Base-by-base conservation (phyloP, 1,140 invertebrate species). In the Zaprionus nigranus region DNA sequence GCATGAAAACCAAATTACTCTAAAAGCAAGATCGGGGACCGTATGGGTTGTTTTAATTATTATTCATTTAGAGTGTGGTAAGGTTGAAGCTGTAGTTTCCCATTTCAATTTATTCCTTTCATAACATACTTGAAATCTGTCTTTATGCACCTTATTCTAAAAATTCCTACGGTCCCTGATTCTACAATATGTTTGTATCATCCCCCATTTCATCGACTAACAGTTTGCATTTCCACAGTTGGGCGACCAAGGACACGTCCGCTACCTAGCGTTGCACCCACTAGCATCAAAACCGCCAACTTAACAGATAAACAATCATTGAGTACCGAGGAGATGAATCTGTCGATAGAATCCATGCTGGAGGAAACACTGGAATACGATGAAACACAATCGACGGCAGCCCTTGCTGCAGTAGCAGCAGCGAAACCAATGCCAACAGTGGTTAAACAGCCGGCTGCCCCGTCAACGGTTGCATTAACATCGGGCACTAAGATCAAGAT, bases 191-290 rank as follows among this genome's bases (percentile, higher is more conserved):
- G 65, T 53, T 46, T 71, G 20, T 17, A 60, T 64, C 46, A 49
- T 51, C 60, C 64, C 69, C 34, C 68, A 82, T 62, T 92, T 62
- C 76, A 88, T 87, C 58, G 51, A 82, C 75, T 83, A 87, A 88
- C 78, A 68, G 43, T 69, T 75, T 54, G 61, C 68, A 61, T 73
- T 56, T 67, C 69, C 68, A 64, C 79, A 87, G 92, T 93, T 72
- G 94, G 94, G 51, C 87, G 93, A 64, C 93, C 93, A 11, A 86
- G 93, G 1, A 94, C 90, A 26, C 92, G 77, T 28, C 92, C 87
- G 11, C 59, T 91, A 36, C 75, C 65, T 5, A 81, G 62, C 56
- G 66, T 79, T n/a, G 68, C 54, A 17, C 54, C 71, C 58, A 49
- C 68, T 76, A 61, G 72, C 64, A 46, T 79, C 15, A 77, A 73